phyloP scores from a whole-genome alignment of 2,797 vertebrate species.

The Onychomys arenicola region DNA sequence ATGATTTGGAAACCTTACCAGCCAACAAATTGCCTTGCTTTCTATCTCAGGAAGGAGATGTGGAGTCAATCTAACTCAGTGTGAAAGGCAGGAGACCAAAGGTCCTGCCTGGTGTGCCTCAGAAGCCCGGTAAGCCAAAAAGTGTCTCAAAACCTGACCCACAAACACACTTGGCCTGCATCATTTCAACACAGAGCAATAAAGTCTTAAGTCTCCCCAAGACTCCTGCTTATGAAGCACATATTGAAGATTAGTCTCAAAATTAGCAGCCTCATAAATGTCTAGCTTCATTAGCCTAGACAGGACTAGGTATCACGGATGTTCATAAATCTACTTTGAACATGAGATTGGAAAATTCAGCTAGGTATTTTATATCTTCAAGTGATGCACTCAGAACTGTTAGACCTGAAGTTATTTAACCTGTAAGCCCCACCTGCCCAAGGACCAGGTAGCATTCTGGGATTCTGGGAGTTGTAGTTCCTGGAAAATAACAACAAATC shows the following conservation, averaged over 20 bases:
- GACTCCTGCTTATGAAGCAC: not conserved
- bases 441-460: not conserved
- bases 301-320: not conserved
- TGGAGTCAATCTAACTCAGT: not conserved
- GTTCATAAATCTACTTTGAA: conserved; percentile 44
- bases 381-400: not conserved
- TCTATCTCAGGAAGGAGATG: not conserved
- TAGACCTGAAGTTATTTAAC: not conserved
- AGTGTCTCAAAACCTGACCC: conserved; percentile 5
- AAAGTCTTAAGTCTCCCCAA: not conserved
- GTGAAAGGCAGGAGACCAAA: not conserved
- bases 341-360: not conserved
- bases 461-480: not conserved
- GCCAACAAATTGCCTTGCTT: not conserved
- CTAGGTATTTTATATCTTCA: not conserved
- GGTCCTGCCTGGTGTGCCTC: not conserved
- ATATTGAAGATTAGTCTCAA: conserved; percentile 41
- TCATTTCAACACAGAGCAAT: conserved; percentile 22
- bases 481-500: not conserved
- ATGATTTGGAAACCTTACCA: not conserved
- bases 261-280: conserved; percentile 13
- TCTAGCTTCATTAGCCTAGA: no score
- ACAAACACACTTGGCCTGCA: not conserved
- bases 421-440: not conserved
- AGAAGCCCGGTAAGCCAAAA: not conserved